Evolutionary conservation across 1,140 invertebrate genomes (phyloP).

Genomic region (Anastatus disparis): DNA sequence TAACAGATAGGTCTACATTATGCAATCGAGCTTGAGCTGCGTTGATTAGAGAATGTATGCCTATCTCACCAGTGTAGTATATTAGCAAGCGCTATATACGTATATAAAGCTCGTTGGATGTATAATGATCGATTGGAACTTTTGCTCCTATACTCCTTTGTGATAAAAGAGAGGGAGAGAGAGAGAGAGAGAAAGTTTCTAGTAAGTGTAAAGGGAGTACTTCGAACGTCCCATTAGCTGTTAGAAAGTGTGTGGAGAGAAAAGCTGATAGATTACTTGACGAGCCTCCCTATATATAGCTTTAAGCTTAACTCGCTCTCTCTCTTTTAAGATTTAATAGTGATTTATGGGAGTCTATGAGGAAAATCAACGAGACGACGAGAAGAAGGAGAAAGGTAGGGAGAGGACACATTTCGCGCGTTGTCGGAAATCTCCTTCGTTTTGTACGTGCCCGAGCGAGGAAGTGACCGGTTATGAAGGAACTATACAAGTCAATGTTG

Average conservation of each 20-base stretch:
- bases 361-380: constrained; percentile 23
- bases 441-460: constrained; percentile 3
- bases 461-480: constrained; percentile 21
- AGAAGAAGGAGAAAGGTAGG: constrained; percentile 4
- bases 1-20: too few species aligned
- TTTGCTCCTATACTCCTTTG: too few species aligned
- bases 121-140: constrained; percentile 31
- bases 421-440: constrained; percentile 11
- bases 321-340: constrained; percentile 60
- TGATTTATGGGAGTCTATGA: constrained; percentile 55
- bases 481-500: background rate
- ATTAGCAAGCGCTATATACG: too few species aligned
- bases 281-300: constrained; percentile 27
- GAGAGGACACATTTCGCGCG: too few species aligned
- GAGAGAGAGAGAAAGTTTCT: background rate
- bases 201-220: constrained; percentile 29
- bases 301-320: background rate
- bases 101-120: background rate
- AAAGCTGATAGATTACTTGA: constrained; percentile 60
- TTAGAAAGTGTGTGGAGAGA: constrained; percentile 39
- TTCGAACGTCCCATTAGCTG: constrained; percentile 50
- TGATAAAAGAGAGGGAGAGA: background rate
- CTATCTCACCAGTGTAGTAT: too few species aligned
- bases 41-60: too few species aligned
- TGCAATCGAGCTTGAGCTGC: too few species aligned